These are phyloP conservation scores for Dasypolia templi DNA, from an alignment of 2,888 invertebrate species.

Conservation along the genomic window DNA sequence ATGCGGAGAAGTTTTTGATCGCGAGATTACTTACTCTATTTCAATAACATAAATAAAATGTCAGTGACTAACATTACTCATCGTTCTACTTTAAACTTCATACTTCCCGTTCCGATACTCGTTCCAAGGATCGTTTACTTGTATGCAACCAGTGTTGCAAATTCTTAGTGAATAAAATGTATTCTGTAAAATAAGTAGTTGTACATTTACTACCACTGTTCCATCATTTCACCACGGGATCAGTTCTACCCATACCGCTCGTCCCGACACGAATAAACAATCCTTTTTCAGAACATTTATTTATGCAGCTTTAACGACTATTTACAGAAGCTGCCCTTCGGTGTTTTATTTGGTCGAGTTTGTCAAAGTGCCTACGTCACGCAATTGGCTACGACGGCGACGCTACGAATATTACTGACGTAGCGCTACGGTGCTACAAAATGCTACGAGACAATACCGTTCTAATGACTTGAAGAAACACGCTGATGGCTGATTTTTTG, in stretches of 20 bases:
- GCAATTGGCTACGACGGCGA: slow-evolving; percentile 65
- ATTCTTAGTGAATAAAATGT: too few relatives aligned
- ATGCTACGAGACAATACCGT: slow-evolving; percentile 49
- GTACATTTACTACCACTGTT: background rate
- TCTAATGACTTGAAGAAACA: slow-evolving; percentile 48
- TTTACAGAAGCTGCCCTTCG: background rate
- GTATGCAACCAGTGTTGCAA: too few relatives aligned
- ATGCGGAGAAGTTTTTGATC: too few relatives aligned
- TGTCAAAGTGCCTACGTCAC: slow-evolving; percentile 57
- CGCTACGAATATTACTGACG: slow-evolving; percentile 65
- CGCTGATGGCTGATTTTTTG: slow-evolving; percentile 21
- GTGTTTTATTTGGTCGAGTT: background rate
- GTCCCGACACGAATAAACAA: background rate
- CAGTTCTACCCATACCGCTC: background rate
- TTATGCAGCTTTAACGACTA: background rate
- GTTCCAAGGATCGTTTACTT: too few relatives aligned
- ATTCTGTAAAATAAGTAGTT: background rate
- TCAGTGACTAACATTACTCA: too few relatives aligned
- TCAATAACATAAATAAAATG: too few relatives aligned
- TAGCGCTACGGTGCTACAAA: slow-evolving; percentile 58
- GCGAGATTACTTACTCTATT: too few relatives aligned
- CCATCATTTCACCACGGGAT: background rate
- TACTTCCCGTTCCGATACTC: too few relatives aligned
- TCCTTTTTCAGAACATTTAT: background rate
- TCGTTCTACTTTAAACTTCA: too few relatives aligned